Percentiles rank a stretch among this genome's conserved stretches.
Conservation (phyloP, 2,888 invertebrate species). For the Drosophila aldrichi region DNA sequence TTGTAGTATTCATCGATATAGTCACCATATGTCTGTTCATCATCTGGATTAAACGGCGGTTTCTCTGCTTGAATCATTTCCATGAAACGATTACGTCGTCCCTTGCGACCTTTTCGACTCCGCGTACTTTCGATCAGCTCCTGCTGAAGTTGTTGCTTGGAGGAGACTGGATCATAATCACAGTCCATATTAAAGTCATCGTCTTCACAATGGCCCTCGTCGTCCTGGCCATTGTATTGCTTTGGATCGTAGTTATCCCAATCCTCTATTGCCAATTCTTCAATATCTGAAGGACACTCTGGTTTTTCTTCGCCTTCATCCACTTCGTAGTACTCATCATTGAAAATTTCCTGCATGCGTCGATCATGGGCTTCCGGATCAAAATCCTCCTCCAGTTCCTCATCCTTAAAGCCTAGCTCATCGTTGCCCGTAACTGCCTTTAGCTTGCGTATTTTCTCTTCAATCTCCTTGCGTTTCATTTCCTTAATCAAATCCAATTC, state of each 20-base stretch:
- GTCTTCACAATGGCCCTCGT: constrained; percentile 90
- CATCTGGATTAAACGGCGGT: constrained; percentile 93
- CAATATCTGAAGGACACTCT: constrained; percentile 91
- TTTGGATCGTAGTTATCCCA: constrained; percentile 86
- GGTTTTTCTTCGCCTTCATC: constrained; percentile 92
- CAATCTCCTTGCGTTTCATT: constrained; percentile 94
- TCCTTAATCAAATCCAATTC: constrained; percentile 95
- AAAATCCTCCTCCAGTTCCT: constrained; percentile 95
- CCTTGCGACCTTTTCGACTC: constrained; percentile 87
- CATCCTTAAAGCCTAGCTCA: constrained; percentile 87
- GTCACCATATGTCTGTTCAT: constrained; percentile 91
- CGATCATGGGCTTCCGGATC: constrained; percentile 95
- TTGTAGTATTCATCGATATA: constrained; percentile 98
- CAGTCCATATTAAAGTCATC: constrained; percentile 96
- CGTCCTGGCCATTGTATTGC: constrained; percentile 85
- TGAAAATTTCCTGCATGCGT: constrained; percentile 94
- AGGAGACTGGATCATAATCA: constrained; percentile 89
- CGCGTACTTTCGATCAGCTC: constrained; percentile 87
- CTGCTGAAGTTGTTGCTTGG: constrained; percentile 86
- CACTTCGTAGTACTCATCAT: constrained; percentile 93
- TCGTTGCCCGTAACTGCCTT: constrained; percentile 95
- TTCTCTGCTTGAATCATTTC: constrained; percentile 91
- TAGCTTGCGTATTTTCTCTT: constrained; percentile 93
- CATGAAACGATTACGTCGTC: constrained; percentile 91
- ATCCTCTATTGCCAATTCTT: constrained; percentile 85